Conservation (phyloP, 2,113 vertebrate species). For the Theristicus caerulescens region DNA sequence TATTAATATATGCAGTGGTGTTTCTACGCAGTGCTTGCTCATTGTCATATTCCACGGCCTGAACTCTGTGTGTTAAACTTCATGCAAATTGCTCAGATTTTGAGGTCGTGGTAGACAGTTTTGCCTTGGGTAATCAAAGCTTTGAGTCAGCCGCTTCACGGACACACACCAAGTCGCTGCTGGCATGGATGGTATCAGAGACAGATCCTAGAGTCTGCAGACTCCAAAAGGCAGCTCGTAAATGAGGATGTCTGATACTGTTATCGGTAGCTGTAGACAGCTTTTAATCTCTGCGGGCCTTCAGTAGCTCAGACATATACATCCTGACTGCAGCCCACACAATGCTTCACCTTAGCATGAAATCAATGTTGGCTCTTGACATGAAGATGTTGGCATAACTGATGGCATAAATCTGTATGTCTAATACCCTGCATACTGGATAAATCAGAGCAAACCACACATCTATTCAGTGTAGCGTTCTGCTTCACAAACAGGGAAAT, state of each 20-base stretch:
- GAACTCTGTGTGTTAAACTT: neutral
- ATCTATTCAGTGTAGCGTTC: neutral
- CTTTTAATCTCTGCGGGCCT: neutral
- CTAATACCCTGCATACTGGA: neutral
- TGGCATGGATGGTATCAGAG: neutral
- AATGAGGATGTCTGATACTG: neutral
- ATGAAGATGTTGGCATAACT: neutral
- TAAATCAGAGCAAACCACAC: neutral
- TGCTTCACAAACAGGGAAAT: neutral
- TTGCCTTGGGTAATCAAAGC: rapidly evolving
- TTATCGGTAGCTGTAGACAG: neutral
- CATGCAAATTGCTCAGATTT: neutral
- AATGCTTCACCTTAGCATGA: neutral
- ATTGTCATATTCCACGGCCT: rapidly evolving
- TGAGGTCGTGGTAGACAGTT: neutral
- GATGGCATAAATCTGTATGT: neutral
- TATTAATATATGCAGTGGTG: neutral
- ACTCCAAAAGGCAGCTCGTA: neutral
- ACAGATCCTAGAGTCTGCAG: neutral
- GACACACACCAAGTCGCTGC: neutral
- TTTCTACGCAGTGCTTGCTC: neutral
- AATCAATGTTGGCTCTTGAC: neutral
- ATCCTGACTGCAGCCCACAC: neutral
- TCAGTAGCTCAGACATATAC: neutral
- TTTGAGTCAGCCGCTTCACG: neutral